A percentile compares a stretch with the other conserved stretches of the same genome.
phyloP scores from a whole-genome alignment of 2,113 vertebrate genomes.

The Gallinago jamesoni region DNA sequence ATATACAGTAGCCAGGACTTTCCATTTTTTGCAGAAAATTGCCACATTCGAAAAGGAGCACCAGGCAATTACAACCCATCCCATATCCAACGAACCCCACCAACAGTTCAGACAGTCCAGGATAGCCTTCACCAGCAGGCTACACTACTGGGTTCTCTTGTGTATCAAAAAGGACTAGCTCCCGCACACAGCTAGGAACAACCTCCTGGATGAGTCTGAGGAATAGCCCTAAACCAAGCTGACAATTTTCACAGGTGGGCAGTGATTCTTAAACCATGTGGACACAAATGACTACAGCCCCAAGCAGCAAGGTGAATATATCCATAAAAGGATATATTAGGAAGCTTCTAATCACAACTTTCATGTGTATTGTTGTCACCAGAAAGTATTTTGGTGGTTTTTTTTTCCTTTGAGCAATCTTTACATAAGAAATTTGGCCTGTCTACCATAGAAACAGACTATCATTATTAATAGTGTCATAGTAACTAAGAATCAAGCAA shows the following conservation, averaged over 20 bases:
- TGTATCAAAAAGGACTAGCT: background rate
- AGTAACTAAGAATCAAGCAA: background rate
- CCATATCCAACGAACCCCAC: accelerated
- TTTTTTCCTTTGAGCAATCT: background rate
- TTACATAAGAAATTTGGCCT: background rate
- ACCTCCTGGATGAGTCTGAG: background rate
- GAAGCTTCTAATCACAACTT: background rate
- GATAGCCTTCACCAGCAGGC: background rate
- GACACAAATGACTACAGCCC: background rate
- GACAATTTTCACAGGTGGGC: background rate
- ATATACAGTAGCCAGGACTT: accelerated
- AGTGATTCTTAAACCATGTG: accelerated
- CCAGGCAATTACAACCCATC: accelerated
- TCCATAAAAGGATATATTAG: background rate
- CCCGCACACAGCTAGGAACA: accelerated
- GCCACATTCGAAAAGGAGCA: background rate
- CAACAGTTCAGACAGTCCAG: background rate
- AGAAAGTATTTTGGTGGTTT: background rate
- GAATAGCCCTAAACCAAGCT: background rate
- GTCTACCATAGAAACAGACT: background rate
- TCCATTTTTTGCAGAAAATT: background rate
- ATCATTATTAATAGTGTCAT: background rate
- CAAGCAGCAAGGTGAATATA: background rate
- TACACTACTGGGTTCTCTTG: background rate
- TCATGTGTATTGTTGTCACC: background rate